phyloP scores from a whole-genome alignment of 2,797 vertebrate genomes.

The Eulemur mongoz region DNA sequence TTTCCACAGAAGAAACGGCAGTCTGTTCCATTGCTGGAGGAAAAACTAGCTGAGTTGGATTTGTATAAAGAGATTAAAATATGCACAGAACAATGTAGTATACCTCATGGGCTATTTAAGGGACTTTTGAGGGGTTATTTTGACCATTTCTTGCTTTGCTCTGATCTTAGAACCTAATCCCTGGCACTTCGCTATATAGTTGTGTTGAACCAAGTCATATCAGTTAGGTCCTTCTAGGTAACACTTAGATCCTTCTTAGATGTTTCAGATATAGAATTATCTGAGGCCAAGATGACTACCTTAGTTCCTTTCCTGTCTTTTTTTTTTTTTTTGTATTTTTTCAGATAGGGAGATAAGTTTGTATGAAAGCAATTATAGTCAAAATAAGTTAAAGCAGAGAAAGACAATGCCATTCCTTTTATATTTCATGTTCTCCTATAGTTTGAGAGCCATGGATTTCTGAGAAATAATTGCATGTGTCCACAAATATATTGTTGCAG shows the following conservation, averaged over 20 bases:
- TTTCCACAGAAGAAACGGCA: background rate
- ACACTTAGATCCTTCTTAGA: background rate
- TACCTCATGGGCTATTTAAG: background rate
- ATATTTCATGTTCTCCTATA: background rate
- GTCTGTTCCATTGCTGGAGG: background rate
- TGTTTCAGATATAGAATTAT: slow-evolving; percentile 13
- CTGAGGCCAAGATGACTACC: background rate
- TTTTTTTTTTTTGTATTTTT: slow-evolving; percentile 31
- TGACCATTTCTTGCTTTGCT: background rate
- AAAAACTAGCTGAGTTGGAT: background rate
- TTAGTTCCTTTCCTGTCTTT: slow-evolving; percentile 15
- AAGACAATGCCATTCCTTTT: background rate
- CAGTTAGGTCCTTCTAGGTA: background rate
- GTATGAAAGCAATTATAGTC: background rate
- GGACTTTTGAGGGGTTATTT: slow-evolving; percentile 40
- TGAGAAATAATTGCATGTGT: slow-evolving; percentile 7
- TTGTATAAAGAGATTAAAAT: slow-evolving; percentile 15
- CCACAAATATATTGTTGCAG: background rate
- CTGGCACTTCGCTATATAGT: background rate
- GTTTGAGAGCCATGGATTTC: background rate
- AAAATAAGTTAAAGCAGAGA: background rate
- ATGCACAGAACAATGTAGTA: background rate
- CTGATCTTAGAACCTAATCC: background rate
- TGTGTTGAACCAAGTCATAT: background rate
- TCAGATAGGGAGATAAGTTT: background rate